Evolutionary conservation across 2,113 vertebrate species (phyloP).

Genomic region (Polypterus senegalus): DNA sequence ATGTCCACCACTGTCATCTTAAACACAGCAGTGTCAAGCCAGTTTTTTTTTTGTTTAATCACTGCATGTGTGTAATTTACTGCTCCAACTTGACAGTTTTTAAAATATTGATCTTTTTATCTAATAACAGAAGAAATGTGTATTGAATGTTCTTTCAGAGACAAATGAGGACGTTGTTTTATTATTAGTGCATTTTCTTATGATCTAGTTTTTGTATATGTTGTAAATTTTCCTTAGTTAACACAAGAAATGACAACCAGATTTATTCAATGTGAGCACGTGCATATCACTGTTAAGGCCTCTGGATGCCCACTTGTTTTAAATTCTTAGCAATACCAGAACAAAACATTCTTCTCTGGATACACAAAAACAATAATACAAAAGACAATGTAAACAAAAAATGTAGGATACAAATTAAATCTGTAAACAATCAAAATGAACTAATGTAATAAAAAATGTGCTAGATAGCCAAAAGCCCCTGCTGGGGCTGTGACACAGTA

Average conservation of each 20-base stretch:
- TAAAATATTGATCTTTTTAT: no score
- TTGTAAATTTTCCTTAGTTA: neutral
- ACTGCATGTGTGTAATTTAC: no score
- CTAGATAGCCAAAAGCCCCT: no score
- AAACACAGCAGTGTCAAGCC: no score
- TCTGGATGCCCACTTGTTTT: slow-evolving; percentile 18
- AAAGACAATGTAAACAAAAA: neutral
- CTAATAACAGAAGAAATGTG: no score
- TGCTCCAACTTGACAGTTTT: no score
- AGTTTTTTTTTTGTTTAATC: no score
- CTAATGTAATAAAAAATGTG: no score
- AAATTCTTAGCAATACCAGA: slow-evolving; percentile 15
- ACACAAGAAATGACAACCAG: neutral
- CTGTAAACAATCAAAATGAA: no score
- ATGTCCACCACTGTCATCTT: neutral
- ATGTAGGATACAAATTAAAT: no score
- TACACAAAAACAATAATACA: slow-evolving; percentile 19
- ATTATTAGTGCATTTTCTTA: slow-evolving; percentile 35
- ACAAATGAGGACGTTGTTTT: slow-evolving; percentile 46
- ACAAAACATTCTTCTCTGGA: slow-evolving; percentile 27
- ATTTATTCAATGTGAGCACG: neutral
- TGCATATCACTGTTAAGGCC: slow-evolving; percentile 31
- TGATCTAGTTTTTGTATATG: slow-evolving; percentile 21
- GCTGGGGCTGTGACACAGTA: no score
- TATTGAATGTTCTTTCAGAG: slow-evolving; percentile 15